Conservation (phyloP, 2,797 vertebrate genomes). For the Limnodromus scolopaceus region DNA sequence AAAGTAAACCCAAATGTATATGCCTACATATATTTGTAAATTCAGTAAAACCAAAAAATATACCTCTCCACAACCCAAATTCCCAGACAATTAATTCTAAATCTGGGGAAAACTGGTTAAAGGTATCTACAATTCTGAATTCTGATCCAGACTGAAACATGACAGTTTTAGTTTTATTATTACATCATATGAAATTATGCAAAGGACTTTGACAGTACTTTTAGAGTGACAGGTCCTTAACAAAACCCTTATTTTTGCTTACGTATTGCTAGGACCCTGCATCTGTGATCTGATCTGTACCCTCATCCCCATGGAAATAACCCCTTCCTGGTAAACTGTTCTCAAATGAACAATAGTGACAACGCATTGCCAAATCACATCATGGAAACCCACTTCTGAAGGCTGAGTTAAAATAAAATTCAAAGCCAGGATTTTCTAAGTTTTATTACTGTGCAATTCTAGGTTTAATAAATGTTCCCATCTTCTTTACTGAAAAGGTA, state of each 20-base stretch:
- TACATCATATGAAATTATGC: not conserved
- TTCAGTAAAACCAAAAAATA: not conserved
- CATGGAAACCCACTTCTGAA: not conserved
- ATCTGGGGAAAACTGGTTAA: not conserved
- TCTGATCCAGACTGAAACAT: not conserved
- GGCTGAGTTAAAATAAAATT: not conserved
- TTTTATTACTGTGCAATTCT: not conserved
- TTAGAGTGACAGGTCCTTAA: not conserved
- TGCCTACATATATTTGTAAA: not conserved
- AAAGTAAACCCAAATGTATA: not conserved
- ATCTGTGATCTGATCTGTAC: not conserved
- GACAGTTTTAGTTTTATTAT: not conserved
- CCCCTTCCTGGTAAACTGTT: not conserved
- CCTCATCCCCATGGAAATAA: not conserved
- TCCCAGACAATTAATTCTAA: not conserved
- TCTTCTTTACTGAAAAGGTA: not conserved
- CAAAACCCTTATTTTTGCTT: not conserved
- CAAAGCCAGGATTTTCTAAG: not conserved
- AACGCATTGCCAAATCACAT: not conserved
- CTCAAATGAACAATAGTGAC: not conserved
- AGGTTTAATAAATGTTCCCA: not conserved
- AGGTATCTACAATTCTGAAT: not conserved
- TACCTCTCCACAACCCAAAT: not conserved
- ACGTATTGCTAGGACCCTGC: not conserved
- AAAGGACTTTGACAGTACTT: not conserved